Percentiles rank a stretch among this genome's conserved stretches.
These are phyloP conservation scores for Leptobrachium ailaonicum DNA, from an alignment of 2,113 vertebrate genomes.

Conservation along the genomic window DNA sequence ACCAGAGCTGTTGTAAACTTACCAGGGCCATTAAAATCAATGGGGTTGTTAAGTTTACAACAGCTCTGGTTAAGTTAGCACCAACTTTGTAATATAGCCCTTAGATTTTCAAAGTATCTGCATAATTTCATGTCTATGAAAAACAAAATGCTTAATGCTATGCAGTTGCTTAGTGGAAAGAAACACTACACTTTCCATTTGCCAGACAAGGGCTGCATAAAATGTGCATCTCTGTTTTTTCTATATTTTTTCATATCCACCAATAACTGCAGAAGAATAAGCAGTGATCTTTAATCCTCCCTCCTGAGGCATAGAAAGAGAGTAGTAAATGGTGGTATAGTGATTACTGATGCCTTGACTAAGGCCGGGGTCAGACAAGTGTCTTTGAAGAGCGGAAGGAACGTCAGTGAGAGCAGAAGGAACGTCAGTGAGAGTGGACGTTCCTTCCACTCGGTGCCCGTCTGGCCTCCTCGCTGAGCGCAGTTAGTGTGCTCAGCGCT, in stretches of 20 bases:
- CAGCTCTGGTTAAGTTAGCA: no score
- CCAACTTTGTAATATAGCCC: neutral
- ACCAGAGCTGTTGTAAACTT: no score
- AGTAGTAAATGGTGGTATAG: neutral
- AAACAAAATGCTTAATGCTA: neutral
- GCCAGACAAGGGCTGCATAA: neutral
- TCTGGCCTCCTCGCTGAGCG: no score
- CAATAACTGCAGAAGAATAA: neutral
- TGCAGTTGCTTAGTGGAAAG: neutral
- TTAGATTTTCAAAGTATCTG: neutral
- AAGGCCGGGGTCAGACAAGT: no score
- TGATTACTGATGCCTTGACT: no score
- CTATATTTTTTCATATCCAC: neutral
- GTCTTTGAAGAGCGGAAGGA: no score
- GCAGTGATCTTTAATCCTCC: neutral
- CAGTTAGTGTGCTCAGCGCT: no score
- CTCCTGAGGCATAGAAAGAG: neutral
- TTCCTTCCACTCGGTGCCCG: no score
- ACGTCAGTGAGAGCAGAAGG: no score
- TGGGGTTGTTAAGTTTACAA: no score
- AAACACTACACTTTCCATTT: neutral
- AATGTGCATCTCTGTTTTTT: neutral
- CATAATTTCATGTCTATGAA: conserved; percentile 1
- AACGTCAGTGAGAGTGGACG: no score
- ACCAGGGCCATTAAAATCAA: no score